phyloP scores from a whole-genome alignment of 2,113 vertebrate species.

The Meles meles region DNA sequence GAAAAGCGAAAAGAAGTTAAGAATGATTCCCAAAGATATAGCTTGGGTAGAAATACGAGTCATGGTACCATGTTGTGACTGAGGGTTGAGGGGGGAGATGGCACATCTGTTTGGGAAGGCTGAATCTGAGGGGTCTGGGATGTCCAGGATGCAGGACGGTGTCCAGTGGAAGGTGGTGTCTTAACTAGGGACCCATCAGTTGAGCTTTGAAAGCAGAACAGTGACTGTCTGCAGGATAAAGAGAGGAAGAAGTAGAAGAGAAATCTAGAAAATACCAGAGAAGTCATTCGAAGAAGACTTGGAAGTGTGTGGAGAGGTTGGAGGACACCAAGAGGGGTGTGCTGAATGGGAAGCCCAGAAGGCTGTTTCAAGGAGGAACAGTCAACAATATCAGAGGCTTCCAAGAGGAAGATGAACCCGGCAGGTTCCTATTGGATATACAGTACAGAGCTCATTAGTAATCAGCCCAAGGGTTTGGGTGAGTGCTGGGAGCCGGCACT shows the following conservation, averaged over 20 bases:
- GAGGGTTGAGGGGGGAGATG: background rate
- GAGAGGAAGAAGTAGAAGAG: background rate
- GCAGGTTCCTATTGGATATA: background rate
- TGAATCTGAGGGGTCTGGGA: background rate
- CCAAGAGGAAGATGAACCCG: fast-evolving
- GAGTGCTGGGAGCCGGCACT: background rate
- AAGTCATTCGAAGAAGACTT: background rate
- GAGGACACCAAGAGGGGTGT: background rate
- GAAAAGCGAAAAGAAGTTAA: background rate
- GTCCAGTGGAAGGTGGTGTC: background rate
- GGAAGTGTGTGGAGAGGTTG: no score
- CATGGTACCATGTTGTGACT: fast-evolving
- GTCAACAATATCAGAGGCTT: background rate
- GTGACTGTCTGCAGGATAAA: background rate
- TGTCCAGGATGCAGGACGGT: background rate
- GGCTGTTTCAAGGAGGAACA: background rate
- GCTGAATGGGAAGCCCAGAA: background rate
- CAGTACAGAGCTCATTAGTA: background rate
- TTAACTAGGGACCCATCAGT: background rate
- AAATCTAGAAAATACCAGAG: background rate
- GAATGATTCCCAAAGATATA: background rate
- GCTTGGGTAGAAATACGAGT: background rate
- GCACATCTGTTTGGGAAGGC: background rate
- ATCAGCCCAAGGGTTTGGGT: background rate
- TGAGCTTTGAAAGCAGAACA: background rate